Conservation (phyloP, 1,140 invertebrate genomes). For the Drosophila lowei region DNA sequence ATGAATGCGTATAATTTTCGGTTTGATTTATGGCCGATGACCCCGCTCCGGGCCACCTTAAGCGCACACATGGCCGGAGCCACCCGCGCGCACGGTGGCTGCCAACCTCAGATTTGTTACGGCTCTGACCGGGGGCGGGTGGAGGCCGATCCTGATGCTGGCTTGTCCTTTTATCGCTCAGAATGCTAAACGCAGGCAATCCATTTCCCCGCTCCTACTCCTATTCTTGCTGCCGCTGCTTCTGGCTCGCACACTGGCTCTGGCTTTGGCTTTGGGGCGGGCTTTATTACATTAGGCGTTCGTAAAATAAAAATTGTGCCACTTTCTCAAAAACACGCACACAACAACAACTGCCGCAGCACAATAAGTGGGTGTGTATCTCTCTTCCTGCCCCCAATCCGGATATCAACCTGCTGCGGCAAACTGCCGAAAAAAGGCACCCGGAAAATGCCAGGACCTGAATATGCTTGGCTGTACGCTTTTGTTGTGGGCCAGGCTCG, state of each 20-base stretch:
- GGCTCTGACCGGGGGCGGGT: slow-evolving; percentile 33
- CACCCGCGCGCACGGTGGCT: slow-evolving; percentile 29
- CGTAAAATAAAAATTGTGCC: slow-evolving; percentile 82
- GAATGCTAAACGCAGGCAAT: slow-evolving; percentile 80
- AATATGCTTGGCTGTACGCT: slow-evolving; percentile 58
- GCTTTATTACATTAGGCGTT: slow-evolving; percentile 81
- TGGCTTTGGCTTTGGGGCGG: slow-evolving; percentile 49
- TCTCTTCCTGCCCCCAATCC: slow-evolving; percentile 13
- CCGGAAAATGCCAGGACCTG: slow-evolving; percentile 49
- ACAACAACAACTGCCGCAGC: slow-evolving; percentile 61
- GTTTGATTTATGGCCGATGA: slow-evolving; percentile 81
- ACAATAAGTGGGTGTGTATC: slow-evolving; percentile 8
- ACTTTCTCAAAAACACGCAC: slow-evolving; percentile 81
- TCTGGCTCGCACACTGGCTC: slow-evolving; percentile 4
- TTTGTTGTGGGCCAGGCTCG: slow-evolving; percentile 10
- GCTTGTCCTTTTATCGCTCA: slow-evolving; percentile 58
- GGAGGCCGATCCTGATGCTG: slow-evolving; percentile 32
- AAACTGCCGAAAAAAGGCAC: slow-evolving; percentile 71
- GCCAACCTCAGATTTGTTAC: slow-evolving; percentile 73
- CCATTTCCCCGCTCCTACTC: slow-evolving; percentile 41
- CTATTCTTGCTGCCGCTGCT: slow-evolving; percentile 10
- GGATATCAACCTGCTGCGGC: slow-evolving; percentile 74
- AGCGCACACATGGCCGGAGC: slow-evolving; percentile 61
- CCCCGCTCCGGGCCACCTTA: slow-evolving; percentile 63
- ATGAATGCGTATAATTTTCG: slow-evolving; percentile 82